phyloP scores from a whole-genome alignment of 2,888 invertebrate species.

The Hemistola chrysoprasaria region DNA sequence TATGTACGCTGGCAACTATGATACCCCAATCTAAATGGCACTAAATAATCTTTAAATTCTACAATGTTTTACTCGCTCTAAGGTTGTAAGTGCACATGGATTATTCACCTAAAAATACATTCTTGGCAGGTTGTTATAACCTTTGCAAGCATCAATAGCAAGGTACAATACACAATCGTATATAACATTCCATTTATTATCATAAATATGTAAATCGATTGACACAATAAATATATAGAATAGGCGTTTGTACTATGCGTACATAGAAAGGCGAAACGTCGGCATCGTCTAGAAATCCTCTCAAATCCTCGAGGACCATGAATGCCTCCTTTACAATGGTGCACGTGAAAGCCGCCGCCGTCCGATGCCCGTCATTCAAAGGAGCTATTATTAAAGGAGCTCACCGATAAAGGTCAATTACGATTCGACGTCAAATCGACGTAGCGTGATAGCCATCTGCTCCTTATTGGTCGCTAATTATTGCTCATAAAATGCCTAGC shows the following conservation, averaged over 20 bases:
- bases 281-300: constrained; percentile 55
- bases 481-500: constrained; percentile 41
- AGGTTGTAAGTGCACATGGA: neutral
- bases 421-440: constrained; percentile 42
- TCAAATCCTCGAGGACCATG: constrained; percentile 63
- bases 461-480: constrained; percentile 41
- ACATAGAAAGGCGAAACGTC: constrained; percentile 45
- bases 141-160: constrained; percentile 1
- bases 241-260: constrained; percentile 42
- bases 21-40: constrained; percentile 37
- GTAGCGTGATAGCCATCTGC: constrained; percentile 38
- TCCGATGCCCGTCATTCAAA: constrained; percentile 61
- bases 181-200: constrained; percentile 36
- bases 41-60: constrained; percentile 7
- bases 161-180: constrained; percentile 32
- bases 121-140: too few species aligned
- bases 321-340: constrained; percentile 57
- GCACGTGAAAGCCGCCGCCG: constrained; percentile 53
- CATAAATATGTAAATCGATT: constrained; percentile 38
- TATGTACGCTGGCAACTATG: constrained; percentile 42
- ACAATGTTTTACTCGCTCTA: constrained; percentile 5
- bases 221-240: constrained; percentile 41
- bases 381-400: constrained; percentile 62
- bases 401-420: constrained; percentile 67
- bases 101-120: too few species aligned